Percentiles rank a stretch among this genome's conserved stretches.
Conservation (phyloP, 2,113 vertebrate species). For the Eublepharis macularius region DNA sequence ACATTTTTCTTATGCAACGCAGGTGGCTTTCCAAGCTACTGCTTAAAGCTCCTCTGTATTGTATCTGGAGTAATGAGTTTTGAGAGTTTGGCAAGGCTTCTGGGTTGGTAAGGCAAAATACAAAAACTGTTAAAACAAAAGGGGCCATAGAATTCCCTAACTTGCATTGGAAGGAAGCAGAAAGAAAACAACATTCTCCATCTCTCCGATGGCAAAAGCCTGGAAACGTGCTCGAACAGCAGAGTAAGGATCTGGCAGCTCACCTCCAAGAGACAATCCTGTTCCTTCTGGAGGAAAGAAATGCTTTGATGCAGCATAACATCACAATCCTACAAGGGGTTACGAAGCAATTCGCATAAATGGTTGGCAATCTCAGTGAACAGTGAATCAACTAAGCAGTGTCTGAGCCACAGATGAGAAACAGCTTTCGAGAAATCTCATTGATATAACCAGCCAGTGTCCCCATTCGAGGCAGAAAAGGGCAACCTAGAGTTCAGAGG, state of each 20-base stretch:
- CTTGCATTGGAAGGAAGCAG: neutral
- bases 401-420: neutral
- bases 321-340: neutral
- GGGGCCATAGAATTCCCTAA: neutral
- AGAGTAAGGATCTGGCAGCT: neutral
- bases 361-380: neutral
- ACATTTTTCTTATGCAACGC: neutral
- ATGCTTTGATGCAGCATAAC: neutral
- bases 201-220: neutral
- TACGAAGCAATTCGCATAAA: neutral
- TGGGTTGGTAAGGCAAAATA: neutral
- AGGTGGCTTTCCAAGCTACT: neutral
- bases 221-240: neutral
- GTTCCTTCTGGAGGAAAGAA: neutral
- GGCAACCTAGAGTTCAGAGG: neutral
- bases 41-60: neutral
- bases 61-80: neutral
- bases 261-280: neutral
- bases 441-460: neutral
- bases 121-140: neutral
- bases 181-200: neutral
- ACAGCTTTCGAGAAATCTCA: neutral
- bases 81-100: constrained; percentile 2
- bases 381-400: neutral
- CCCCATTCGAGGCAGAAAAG: neutral